Evolutionary conservation across 2,888 invertebrate genomes (phyloP), one percentile per base, ranked within the genome.

Genomic region (Caradrina clavipalpis): DNA sequence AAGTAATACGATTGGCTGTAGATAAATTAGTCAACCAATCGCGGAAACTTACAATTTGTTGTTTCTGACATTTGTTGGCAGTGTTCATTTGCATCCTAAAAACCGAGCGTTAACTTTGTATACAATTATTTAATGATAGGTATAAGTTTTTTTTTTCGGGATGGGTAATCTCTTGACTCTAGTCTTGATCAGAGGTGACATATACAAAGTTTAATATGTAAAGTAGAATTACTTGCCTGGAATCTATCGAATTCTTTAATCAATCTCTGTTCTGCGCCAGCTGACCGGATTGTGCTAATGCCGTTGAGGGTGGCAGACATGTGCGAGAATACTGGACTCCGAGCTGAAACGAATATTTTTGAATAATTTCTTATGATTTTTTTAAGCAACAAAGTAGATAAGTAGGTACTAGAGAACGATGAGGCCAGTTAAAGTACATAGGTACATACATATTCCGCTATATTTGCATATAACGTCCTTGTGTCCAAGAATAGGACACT

Each of bases 251-350:
- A 98, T 86, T 98, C 98, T 83, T 97, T 96, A 56, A 97, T 96
- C 61, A 99, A 97, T 84, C 97, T 96, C 76, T 97, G 95, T 90
- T 98, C 98, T 1, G 98, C 97, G 26, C 97, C 96, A 1, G 97
- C 97, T 0, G 99, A 98, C 70, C 99, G 96, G 74, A 99, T 98
- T 0, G 98, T 98, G 49, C 98, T 97, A 42, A 99, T 96, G 1
- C 99, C 99, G 73, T 98, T 97, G 10, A 99, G 94, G 0, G 98
- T 97, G 0, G 98, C 98, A n/a, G 98, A 97, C 80, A 99, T 97
- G 89, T 99, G 98, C 0, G 98, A 98, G 91, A 99, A 99, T 0
- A 99, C 98, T 0, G 99, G 99, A 92, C 99, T 98, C 75, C 98
- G 97, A 69, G 97, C 98, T 98, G 92, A 17, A 91, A 93, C 15